Evolutionary conservation across 2,888 invertebrate species (phyloP), one percentile per base, ranked within the genome.

Genomic region (Philereme transversata): DNA sequence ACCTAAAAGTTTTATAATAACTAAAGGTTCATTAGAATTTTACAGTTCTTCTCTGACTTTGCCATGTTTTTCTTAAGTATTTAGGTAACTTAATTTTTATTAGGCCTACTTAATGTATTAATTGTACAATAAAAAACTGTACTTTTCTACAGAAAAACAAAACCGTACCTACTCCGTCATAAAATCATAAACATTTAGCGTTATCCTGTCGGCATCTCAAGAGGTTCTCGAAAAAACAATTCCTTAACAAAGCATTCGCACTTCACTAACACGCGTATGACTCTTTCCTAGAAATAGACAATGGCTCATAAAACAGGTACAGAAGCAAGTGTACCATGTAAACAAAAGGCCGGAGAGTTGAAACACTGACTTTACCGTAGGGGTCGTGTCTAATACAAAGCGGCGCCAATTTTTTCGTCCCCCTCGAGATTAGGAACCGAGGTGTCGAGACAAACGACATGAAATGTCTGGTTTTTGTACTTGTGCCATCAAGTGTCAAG

Each of bases 381-480:
- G 84, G 84, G 81, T 76, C 74, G 75, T 22, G 22, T 79, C 38
- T 44, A n/a, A 54, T 46, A 59, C 60, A 60, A 60, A 43, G 71
- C 70, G 91, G 91, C 91, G 91, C 91, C 91, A 88, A 86, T 77
- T 91, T 91, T 92, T 86, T 82, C 71, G 69, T 70, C 76, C 68
- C 72, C 72, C 60, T 65, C 76, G 74, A 82, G 84, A 84, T 87
- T 84, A 83, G 74, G 72, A 75, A 22, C 64, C 70, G 76, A 88
- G 86, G 90, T 89, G 91, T 87, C 74, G 83, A 81, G 75, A 85
- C 89, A 90, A 91, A 92, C 77, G 87, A 89, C 77, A 83, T 84
- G 84, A 82, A 81, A 87, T 79, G 82, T 89, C 90, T 91, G 90
- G 80, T 80, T 88, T 89, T 87, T 89, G 87, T 90, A 84, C 74